Evolutionary conservation across 2,113 vertebrate genomes (phyloP).

Genomic region (Propithecus coquereli): DNA sequence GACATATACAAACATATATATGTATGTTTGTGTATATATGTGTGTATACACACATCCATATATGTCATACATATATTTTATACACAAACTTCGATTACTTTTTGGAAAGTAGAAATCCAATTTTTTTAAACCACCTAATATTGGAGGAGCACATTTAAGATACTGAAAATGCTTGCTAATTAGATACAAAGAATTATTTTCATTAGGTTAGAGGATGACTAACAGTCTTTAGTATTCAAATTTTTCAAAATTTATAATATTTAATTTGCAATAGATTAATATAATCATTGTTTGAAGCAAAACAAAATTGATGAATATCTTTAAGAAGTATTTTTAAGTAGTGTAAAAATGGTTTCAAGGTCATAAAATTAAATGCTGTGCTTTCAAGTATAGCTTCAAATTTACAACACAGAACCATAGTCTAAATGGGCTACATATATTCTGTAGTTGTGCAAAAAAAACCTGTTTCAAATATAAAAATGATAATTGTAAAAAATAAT

Average conservation of each 20-base stretch:
- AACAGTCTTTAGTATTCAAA: background rate
- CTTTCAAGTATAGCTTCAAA: background rate
- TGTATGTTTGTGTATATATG: background rate
- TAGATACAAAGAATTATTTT: background rate
- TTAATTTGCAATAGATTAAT: background rate
- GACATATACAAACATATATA: background rate
- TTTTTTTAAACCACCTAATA: background rate
- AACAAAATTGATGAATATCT: background rate
- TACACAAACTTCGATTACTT: background rate
- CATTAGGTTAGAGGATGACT: background rate
- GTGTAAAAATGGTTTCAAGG: background rate
- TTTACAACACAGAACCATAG: background rate
- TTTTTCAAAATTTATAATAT: background rate
- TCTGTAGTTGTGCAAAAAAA: background rate
- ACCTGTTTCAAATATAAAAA: background rate
- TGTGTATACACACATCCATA: background rate
- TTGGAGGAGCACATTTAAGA: background rate
- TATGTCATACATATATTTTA: background rate
- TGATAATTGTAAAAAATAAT: background rate
- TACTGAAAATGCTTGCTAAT: background rate
- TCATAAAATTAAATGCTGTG: background rate
- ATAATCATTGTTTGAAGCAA: background rate
- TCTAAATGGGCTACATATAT: background rate
- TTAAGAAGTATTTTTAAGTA: background rate
- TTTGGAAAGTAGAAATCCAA: background rate